A percentile compares a stretch with the other conserved stretches of the same genome.
phyloP scores from a whole-genome alignment of 2,888 invertebrate species.

The Graphium colonna region DNA sequence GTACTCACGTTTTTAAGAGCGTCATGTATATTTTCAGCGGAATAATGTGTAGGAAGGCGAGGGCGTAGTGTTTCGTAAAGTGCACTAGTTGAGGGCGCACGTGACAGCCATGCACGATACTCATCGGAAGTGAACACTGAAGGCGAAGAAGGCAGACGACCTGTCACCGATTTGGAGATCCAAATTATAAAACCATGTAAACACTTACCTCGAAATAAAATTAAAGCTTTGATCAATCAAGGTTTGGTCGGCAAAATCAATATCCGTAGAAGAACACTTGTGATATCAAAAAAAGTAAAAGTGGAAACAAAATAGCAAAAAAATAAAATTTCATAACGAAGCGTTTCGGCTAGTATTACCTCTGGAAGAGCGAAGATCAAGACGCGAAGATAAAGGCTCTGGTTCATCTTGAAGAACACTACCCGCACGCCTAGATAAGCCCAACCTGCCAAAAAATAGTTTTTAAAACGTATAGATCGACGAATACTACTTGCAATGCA shows the following conservation, averaged over 20 bases:
- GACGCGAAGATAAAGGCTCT: conserved; percentile 68
- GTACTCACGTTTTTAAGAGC: conserved; percentile 88
- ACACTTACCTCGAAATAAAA: conserved; percentile 16
- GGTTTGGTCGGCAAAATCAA: not conserved
- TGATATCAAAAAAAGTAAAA: conserved; percentile 14
- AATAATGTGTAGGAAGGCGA: conserved; percentile 87
- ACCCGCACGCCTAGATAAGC: conserved; percentile 64
- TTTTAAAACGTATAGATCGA: not conserved
- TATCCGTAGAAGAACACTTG: conserved; percentile 12
- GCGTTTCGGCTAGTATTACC: conserved; percentile 39
- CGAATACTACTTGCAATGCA: not conserved
- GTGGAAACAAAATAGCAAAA: conserved; percentile 10
- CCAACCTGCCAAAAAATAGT: conserved; percentile 45
- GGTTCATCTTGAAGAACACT: conserved; percentile 73
- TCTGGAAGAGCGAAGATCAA: conserved; percentile 76
- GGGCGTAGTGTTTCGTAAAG: conserved; percentile 94
- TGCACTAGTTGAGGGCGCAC: conserved; percentile 94
- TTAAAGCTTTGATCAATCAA: not conserved
- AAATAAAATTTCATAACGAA: conserved; percentile 4
- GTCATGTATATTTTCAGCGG: conserved; percentile 94
- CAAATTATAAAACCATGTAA: conserved; percentile 19
- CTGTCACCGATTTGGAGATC: conserved; percentile 36
- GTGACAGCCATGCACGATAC: conserved; percentile 95
- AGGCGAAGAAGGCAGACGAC: conserved; percentile 69
- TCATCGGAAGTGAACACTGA: conserved; percentile 94